Evolutionary conservation across 2,113 vertebrate species (phyloP).

Genomic region (Marcusenius ussheri): DNA sequence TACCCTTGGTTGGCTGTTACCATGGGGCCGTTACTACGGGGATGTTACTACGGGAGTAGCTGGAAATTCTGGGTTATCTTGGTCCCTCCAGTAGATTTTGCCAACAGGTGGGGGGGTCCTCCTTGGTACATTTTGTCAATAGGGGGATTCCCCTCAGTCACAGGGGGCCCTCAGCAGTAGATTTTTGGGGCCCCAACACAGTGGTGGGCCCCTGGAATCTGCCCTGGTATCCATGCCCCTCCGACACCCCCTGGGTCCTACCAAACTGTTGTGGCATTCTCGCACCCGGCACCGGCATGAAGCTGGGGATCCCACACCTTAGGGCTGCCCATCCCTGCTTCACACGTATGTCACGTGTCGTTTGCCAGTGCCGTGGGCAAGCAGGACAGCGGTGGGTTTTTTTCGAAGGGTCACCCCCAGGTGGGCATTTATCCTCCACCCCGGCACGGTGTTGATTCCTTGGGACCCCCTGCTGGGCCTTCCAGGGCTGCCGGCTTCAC

Average conservation of each 20-base stretch:
- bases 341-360: background rate
- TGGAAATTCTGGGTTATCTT: background rate
- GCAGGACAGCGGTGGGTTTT: background rate
- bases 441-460: slow-evolving; percentile 15
- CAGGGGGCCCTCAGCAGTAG: background rate
- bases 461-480: slow-evolving; percentile 13
- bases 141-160: background rate
- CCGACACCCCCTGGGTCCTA: background rate
- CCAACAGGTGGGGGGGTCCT: background rate
- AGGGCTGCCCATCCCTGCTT: background rate
- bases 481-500: background rate
- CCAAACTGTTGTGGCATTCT: background rate
- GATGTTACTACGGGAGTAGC: background rate
- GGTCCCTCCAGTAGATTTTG: background rate
- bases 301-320: background rate
- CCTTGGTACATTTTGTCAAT: background rate
- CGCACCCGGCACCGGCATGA: background rate
- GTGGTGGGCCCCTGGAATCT: background rate
- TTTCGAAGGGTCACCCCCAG: background rate
- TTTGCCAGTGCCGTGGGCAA: background rate
- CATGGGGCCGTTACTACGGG: background rate
- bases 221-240: background rate
- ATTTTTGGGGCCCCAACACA: background rate
- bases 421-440: background rate
- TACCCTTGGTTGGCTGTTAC: background rate